Percentiles rank a stretch among this genome's conserved stretches.
phyloP scores from a whole-genome alignment of 2,113 vertebrate genomes.

The Nansenia antarctica region DNA sequence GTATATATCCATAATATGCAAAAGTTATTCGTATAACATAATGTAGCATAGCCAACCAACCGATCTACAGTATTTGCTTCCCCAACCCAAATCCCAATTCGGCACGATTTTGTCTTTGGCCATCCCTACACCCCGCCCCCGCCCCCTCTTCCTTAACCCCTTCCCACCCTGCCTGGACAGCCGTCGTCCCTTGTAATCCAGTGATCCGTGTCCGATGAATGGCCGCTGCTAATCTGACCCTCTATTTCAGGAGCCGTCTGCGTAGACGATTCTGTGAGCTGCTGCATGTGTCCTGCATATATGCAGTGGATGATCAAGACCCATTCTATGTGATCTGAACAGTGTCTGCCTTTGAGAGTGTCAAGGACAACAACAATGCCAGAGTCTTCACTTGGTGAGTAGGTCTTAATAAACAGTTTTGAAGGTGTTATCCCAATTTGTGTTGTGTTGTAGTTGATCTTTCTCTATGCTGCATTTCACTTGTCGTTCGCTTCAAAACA shows the following conservation, averaged over 20 bases:
- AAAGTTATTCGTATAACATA: no score
- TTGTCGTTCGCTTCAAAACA: no score
- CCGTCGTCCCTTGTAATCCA: conserved; percentile 49
- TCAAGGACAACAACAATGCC: conserved; percentile 83
- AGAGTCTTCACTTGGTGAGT: conserved; percentile 81
- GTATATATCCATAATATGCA: no score
- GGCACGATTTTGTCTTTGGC: neutral
- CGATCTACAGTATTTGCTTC: no score
- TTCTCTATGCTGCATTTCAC: neutral
- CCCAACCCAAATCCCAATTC: no score
- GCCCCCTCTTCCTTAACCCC: conserved; percentile 2
- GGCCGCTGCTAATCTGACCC: conserved; percentile 67
- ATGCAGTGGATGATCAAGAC: conserved; percentile 64
- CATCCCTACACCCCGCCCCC: neutral
- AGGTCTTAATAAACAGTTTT: neutral
- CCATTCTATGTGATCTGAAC: conserved; percentile 47
- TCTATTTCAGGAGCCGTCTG: conserved; percentile 82
- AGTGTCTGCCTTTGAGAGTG: conserved; percentile 77
- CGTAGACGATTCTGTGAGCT: conserved; percentile 62
- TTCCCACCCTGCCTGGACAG: neutral
- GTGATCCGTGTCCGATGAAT: conserved; percentile 56
- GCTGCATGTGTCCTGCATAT: conserved; percentile 52
- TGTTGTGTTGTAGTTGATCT: neutral
- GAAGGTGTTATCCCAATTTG: neutral
- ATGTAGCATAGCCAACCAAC: no score